Evolutionary conservation across 2,797 vertebrate species (phyloP).

Genomic region (Poecilia gillii): DNA sequence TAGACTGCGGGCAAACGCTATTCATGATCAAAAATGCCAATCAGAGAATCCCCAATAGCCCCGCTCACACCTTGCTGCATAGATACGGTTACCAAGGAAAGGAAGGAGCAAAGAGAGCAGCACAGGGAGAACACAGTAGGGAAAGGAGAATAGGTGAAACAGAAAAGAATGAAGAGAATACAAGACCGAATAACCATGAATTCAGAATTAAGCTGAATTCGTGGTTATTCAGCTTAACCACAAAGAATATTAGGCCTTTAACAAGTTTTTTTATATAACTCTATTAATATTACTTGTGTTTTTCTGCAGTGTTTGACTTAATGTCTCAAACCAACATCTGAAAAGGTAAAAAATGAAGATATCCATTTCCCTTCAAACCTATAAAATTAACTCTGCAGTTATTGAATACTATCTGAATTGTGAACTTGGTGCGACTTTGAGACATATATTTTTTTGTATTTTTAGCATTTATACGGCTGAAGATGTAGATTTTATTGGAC

Average conservation of each 20-base stretch:
- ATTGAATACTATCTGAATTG: background rate
- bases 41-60: conserved; percentile 40
- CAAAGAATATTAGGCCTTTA: background rate
- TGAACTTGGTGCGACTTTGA: background rate
- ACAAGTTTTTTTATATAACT: background rate
- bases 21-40: conserved; percentile 51
- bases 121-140: conserved; percentile 13
- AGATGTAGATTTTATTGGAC: background rate
- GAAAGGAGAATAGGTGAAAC: conserved; percentile 10
- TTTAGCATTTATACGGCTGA: background rate
- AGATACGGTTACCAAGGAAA: conserved; percentile 55
- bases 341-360: background rate
- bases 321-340: background rate
- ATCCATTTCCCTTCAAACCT: background rate
- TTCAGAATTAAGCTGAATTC: no score
- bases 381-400: background rate
- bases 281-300: background rate
- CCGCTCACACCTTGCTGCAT: conserved; percentile 47
- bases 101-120: conserved; percentile 17
- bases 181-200: background rate
- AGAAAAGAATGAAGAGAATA: conserved; percentile 6
- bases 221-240: background rate
- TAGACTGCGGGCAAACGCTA: conserved; percentile 39
- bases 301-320: background rate
- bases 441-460: background rate